Percentiles rank a stretch among this genome's conserved stretches.
phyloP scores from a whole-genome alignment of 2,797 vertebrate genomes.

The Micropoecilia bifurca region DNA sequence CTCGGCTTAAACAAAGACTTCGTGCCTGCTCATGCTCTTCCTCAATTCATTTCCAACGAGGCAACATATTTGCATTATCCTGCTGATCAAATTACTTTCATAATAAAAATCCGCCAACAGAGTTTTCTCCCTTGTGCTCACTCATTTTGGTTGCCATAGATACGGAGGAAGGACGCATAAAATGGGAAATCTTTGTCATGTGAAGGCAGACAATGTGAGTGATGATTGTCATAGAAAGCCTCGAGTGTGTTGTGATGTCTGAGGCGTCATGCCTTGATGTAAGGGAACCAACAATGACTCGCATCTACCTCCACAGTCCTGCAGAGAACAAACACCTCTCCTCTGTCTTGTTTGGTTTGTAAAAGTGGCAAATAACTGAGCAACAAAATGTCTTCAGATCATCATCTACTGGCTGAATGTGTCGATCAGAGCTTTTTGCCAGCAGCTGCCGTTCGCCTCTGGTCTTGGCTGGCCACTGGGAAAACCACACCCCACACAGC shows the following conservation, averaged over 20 bases:
- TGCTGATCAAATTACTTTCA: conserved; percentile 42
- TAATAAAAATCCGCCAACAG: conserved; percentile 40
- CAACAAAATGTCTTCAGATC: conserved; percentile 19
- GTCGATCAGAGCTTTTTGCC: conserved; percentile 36
- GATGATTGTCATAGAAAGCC: conserved; percentile 22
- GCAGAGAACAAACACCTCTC: background rate
- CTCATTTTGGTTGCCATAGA: conserved; percentile 55
- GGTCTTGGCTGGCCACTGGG: conserved; percentile 70
- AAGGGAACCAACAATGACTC: conserved; percentile 21
- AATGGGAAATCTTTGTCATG: conserved; percentile 18
- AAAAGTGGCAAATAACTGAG: conserved; percentile 33
- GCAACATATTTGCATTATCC: conserved; percentile 56
- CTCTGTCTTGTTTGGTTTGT: conserved; percentile 11
- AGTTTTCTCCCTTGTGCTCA: conserved; percentile 26
- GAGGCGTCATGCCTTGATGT: background rate
- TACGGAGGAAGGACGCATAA: conserved; percentile 34
- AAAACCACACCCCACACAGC: conserved; percentile 80
- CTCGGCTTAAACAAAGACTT: conserved; percentile 21
- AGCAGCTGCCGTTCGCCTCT: conserved; percentile 44
- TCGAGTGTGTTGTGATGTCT: background rate
- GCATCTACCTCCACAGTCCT: background rate
- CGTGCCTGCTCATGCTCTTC: conserved; percentile 19
- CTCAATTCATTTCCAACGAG: conserved; percentile 31
- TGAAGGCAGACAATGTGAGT: conserved; percentile 16
- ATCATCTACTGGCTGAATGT: conserved; percentile 40